Evolutionary conservation across 1,140 invertebrate genomes (phyloP), one percentile per base, ranked within the genome.

Genomic region (Triops longicaudatus): DNA sequence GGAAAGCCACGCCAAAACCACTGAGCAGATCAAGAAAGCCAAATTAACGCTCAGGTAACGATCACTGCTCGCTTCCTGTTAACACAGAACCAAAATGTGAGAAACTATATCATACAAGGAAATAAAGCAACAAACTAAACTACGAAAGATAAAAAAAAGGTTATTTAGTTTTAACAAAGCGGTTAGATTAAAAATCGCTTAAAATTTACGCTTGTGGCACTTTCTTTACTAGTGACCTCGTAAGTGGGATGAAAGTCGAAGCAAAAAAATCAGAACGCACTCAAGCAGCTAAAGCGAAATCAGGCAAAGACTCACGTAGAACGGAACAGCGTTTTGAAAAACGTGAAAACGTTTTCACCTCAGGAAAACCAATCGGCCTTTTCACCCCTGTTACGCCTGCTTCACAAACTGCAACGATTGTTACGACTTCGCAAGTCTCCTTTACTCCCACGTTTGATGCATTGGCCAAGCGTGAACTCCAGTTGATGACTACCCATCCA

Each of bases 361-460:
- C 85, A 6, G 84, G 84, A 0, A 81, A 86, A 77, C 86, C 86
- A 9, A 81, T 91, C 4, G 87, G 86, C 2, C 90, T 91, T 77
- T 92, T 92, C 79, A 84, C 81, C 43, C 79, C 82, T 50, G 79
- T 81, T 42, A 12, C 81, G 31, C 31, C 28, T 12, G 9, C 17
- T 63, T 26, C 14, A 71, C 22, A 72, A 10, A 82, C 85, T 42
- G 84, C 85, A 74, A 84, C 31, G 31, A 37, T 7, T 37, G 31
- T 37, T 37, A 37, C 31, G 2, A 37, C 31, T 2, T 37, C 31
- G 31, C 31, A 37, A 37, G 31, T 85, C 6, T 85, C 86, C 1
- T 85, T 87, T 72, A 81, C 93, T 3, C 81, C 85, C 73, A 91
- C 88, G 0, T 96, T 93, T 94, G 83, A 91, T 17, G 79, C 80